Conservation (phyloP, 2,113 vertebrate genomes). For the Manacus vitellinus region DNA sequence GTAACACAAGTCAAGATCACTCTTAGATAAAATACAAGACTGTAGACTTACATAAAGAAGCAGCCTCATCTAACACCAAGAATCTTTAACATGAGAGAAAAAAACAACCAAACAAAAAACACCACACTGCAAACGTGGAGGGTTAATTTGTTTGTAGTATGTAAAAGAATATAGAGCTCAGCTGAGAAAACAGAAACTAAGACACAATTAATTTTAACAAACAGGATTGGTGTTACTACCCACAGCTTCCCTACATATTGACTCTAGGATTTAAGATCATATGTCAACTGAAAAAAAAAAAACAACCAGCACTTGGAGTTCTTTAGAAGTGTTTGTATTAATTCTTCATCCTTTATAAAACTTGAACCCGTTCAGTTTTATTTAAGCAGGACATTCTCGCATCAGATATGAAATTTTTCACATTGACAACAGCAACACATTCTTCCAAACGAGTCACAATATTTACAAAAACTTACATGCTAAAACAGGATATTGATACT, state of each 20-base stretch:
- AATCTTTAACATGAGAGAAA: background rate
- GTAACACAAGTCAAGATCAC: background rate
- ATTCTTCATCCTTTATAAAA: background rate
- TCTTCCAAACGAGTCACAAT: accelerated
- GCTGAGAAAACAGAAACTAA: background rate
- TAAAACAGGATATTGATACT: background rate
- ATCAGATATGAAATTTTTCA: background rate
- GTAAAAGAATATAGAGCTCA: background rate
- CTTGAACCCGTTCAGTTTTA: background rate
- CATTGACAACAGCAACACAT: background rate
- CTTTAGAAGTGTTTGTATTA: accelerated
- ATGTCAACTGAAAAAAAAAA: background rate
- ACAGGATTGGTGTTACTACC: background rate
- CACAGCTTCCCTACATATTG: background rate
- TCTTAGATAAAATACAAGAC: background rate
- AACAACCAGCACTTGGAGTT: background rate
- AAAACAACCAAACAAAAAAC: background rate
- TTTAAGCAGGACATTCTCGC: background rate
- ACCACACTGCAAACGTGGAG: background rate
- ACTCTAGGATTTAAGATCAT: background rate
- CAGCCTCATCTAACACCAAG: background rate
- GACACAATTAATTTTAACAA: background rate
- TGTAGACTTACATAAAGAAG: background rate
- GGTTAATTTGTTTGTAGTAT: background rate
- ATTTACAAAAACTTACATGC: background rate